Conservation (phyloP, 2,113 vertebrate genomes). For the Ceuthmochares aereus region DNA sequence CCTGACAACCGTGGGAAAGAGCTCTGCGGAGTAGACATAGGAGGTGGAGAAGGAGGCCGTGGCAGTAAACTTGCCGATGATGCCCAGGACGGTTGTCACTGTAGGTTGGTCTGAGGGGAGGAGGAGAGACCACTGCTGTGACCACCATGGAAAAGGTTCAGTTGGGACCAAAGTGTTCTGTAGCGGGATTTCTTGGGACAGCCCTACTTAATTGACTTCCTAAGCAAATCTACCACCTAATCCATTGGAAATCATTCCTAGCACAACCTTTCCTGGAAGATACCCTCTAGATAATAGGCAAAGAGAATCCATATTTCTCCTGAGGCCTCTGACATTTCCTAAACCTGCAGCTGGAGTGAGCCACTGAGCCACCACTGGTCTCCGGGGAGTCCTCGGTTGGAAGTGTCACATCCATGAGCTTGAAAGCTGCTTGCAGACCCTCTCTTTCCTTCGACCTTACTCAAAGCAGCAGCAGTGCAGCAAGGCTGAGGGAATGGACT, state of each 20-base stretch:
- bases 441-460: background rate
- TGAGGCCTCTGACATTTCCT: background rate
- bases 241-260: background rate
- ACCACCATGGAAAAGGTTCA: background rate
- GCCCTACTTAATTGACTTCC: background rate
- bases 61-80: slow-evolving; percentile 77
- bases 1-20: slow-evolving; percentile 88
- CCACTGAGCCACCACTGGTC: background rate
- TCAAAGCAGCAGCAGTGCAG: background rate
- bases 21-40: slow-evolving; percentile 84
- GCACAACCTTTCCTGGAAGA: background rate
- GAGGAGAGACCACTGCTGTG: accelerated
- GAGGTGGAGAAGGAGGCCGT: slow-evolving; percentile 72
- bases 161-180: background rate
- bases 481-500: background rate
- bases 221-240: background rate
- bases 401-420: background rate
- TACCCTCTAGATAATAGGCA: background rate
- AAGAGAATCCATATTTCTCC: background rate
- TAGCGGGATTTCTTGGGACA: background rate
- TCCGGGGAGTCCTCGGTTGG: accelerated
- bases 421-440: background rate
- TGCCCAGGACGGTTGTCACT: slow-evolving; percentile 73
- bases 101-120: slow-evolving; percentile 66
- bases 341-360: background rate